Evolutionary conservation across 1,140 invertebrate genomes (phyloP).

Genomic region (Conus ventricosus): DNA sequence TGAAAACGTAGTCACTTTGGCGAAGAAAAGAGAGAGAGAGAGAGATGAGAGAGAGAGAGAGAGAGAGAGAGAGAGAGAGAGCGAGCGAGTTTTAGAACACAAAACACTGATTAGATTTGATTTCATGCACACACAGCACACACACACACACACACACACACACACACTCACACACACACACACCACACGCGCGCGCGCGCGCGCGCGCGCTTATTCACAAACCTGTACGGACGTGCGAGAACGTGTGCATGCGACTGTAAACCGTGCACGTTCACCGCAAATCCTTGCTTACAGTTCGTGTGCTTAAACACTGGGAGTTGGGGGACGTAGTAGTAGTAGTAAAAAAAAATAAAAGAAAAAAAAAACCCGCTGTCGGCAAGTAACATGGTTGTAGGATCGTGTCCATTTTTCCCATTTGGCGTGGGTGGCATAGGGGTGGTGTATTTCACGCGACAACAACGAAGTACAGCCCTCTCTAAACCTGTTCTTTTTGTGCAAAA

Average conservation of each 20-base stretch:
- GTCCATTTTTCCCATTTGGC: too few species aligned
- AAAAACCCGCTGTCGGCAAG: too few species aligned
- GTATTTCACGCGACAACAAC: background rate
- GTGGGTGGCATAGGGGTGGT: too few species aligned
- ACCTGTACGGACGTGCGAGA: too few species aligned
- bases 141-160: background rate
- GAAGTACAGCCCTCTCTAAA: background rate
- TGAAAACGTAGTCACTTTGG: background rate
- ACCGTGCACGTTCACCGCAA: background rate
- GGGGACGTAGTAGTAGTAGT: too few species aligned
- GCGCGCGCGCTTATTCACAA: too few species aligned
- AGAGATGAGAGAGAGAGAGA: too few species aligned
- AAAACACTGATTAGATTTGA: background rate
- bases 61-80: too few species aligned
- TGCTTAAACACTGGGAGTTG: background rate
- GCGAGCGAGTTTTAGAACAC: background rate
- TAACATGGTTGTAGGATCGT: too few species aligned
- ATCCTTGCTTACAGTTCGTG: background rate
- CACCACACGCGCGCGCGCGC: too few species aligned
- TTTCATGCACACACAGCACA: background rate
- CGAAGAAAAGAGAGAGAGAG: background rate
- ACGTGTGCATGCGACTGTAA: too few species aligned
- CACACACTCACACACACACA: background rate
- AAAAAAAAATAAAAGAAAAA: too few species aligned
- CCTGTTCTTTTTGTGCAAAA: background rate